Percentiles rank a stretch among this genome's conserved stretches.
Evolutionary conservation across 2,797 vertebrate genomes (phyloP).

Genomic region (Acridotheres tristis): DNA sequence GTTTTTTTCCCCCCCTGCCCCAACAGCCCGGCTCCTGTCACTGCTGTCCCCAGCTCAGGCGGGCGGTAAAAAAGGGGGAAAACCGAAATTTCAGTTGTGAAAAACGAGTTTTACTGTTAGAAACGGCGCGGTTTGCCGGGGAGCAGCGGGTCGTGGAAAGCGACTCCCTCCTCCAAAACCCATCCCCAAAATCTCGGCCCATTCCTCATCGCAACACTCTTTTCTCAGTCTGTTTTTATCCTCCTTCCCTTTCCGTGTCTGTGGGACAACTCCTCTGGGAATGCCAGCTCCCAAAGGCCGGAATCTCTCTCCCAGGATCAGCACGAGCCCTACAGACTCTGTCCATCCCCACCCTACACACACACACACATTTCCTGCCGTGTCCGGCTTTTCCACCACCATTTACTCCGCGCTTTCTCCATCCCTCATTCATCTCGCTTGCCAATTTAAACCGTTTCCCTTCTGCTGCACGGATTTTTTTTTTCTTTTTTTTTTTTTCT

Average conservation of each 20-base stretch:
- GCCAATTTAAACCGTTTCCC: slow-evolving; percentile 11
- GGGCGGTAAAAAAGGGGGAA: background rate
- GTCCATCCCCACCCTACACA: background rate
- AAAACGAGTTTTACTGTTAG: background rate
- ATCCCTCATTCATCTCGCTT: background rate
- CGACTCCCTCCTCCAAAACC: background rate
- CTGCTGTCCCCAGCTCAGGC: background rate
- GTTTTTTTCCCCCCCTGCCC: too few species aligned
- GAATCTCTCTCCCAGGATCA: background rate
- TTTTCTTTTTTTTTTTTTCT: too few species aligned
- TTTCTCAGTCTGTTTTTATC: background rate
- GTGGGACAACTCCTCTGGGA: background rate
- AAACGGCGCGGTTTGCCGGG: background rate
- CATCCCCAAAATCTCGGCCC: background rate
- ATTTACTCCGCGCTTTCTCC: background rate
- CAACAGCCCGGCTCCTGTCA: background rate
- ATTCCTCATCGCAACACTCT: background rate
- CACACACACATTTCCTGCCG: background rate
- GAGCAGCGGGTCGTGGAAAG: background rate
- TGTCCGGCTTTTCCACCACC: background rate
- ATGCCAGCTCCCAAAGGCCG: background rate
- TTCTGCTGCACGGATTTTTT: background rate
- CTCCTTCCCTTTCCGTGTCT: background rate
- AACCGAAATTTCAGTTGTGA: rapidly evolving
- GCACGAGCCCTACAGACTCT: rapidly evolving